A percentile compares a stretch with the other conserved stretches of the same genome.
Evolutionary conservation across 2,113 vertebrate species (phyloP).

Genomic region (Dermatemys mawii): DNA sequence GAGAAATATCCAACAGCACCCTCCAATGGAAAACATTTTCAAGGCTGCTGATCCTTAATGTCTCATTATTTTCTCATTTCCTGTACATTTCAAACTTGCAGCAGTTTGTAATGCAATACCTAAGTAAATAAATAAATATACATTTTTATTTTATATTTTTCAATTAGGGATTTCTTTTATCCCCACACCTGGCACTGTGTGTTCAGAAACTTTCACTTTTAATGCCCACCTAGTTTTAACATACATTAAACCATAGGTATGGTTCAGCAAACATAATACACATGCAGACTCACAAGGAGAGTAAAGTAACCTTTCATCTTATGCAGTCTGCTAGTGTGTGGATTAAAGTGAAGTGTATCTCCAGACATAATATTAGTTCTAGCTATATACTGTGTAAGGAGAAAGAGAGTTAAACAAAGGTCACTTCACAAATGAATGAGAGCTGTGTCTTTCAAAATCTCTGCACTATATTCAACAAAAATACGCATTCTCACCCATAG

Average conservation of each 20-base stretch:
- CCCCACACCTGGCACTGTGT: neutral
- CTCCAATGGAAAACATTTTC: neutral
- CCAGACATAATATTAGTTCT: neutral
- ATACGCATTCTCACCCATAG: too few species aligned
- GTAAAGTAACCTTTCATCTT: neutral
- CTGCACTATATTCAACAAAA: too few species aligned
- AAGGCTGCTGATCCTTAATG: neutral
- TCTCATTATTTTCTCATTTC: neutral
- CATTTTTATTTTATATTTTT: neutral
- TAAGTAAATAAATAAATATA: neutral
- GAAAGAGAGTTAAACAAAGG: too few species aligned
- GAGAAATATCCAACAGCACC: neutral
- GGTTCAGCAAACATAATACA: neutral
- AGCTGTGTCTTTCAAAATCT: too few species aligned
- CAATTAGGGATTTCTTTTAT: neutral
- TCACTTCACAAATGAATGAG: too few species aligned
- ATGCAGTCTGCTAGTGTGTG: accelerated
- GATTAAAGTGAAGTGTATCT: neutral
- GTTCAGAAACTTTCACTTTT: neutral
- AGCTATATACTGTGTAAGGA: neutral
- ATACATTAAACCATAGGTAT: neutral
- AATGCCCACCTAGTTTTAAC: neutral
- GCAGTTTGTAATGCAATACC: neutral
- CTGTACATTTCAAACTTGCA: neutral
- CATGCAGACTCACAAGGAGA: neutral